These are phyloP conservation scores for Amblyornis subalaris DNA, from an alignment of 2,113 vertebrate species.

Conservation along the genomic window DNA sequence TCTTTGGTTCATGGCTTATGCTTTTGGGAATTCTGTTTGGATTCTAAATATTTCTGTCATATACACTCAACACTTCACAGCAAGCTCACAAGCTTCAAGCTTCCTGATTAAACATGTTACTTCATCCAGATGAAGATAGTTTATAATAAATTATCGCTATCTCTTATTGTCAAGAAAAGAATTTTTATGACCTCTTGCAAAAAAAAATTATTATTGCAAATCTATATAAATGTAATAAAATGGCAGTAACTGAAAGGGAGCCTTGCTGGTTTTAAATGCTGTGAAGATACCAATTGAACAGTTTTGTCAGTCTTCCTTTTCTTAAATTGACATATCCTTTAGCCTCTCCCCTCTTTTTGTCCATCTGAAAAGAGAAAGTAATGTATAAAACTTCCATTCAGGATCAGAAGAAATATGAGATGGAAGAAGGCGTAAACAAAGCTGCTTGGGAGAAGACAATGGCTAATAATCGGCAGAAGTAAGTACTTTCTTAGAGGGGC, in stretches of 20 bases:
- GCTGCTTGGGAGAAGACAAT: conserved; percentile 92
- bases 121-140: background rate
- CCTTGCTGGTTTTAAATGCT: background rate
- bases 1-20: background rate
- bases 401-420: conserved; percentile 91
- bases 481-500: conserved; percentile 25
- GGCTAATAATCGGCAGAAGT: conserved; percentile 86
- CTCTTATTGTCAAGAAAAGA: background rate
- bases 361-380: background rate
- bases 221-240: background rate
- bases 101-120: background rate
- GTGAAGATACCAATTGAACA: background rate
- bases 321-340: background rate
- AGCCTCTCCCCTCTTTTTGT: background rate
- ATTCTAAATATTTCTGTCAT: background rate
- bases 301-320: background rate
- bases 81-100: background rate
- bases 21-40: background rate
- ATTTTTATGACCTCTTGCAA: background rate
- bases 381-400: background rate
- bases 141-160: background rate
- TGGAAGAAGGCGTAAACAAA: conserved; percentile 86
- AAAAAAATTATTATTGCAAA: background rate
- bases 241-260: background rate
- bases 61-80: background rate